Base-by-base conservation (phyloP, 2,888 invertebrate species). In the Andrena marginata region DNA sequence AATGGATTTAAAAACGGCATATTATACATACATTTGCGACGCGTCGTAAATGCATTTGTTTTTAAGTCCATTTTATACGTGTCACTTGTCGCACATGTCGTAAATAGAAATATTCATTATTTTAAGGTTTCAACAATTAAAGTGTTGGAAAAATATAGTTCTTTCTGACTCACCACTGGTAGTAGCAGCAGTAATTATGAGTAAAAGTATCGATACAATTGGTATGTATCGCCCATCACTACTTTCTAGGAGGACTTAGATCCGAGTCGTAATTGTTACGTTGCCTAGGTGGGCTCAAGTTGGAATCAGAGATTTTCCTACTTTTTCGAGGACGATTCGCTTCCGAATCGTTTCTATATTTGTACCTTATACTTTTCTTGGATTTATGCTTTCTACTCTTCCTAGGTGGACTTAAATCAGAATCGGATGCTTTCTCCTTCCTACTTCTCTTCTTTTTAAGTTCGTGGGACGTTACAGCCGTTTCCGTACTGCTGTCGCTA, bases 261-360 rank as follows among this genome's bases (percentile, higher is more conserved):
- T 93, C 94, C 29, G 90, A 93, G 87, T 95, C 94, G 56, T 51
- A 7, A 1, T 68, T 69, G 6, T 59, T 71, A 16, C 3, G 29
- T 5, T 59, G 73, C 48, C 86, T 86, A 6, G 86, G 88, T 16
- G 88, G 86, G 82, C 90, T 90, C 5, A 85, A 68, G 77, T 90
- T 87, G 2, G 88, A 84, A 59, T 71, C 62, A 31, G 29, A 62
- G 49, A 33, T 16, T 16, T 49, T 72, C 26, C 2, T 51, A n/a
- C 20, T 67, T 2, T 1, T 51, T 4, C 72, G 31, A 10, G 72
- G 72, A 26, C 54, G 72, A 42, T 54, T 72, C 10, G 64, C 63
- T 54, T 93, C 94, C 26, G 90, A 93, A 87, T 95, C 94, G 59
- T 88, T 69, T 23, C 20, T 23, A 62, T 86, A 63, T 72, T 49